A percentile compares a stretch with the other conserved stretches of the same genome.
Evolutionary conservation across 2,113 vertebrate genomes (phyloP).

Genomic region (Siniperca chuatsi): DNA sequence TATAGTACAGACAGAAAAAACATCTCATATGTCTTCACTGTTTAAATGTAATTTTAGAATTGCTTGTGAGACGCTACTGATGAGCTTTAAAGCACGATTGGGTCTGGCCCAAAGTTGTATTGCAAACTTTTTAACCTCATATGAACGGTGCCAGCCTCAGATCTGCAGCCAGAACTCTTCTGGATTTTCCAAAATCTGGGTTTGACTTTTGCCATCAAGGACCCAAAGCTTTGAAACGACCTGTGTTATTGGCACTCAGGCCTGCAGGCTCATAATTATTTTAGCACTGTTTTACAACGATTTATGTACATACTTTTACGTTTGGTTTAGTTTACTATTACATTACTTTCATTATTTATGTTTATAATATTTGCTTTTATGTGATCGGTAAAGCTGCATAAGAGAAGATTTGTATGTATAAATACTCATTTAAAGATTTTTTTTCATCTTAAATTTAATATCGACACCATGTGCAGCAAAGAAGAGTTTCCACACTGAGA

Average conservation of each 20-base stretch:
- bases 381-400: neutral
- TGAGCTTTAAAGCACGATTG: constrained; percentile 23
- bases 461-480: neutral
- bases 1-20: neutral
- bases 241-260: neutral
- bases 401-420: constrained; percentile 7
- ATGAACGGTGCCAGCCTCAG: constrained; percentile 13
- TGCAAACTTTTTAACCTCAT: constrained; percentile 35
- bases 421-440: neutral
- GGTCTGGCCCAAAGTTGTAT: neutral
- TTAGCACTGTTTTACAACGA: constrained; percentile 11
- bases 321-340: neutral
- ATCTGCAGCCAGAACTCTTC: constrained; percentile 7
- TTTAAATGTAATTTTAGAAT: constrained; percentile 4
- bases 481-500: neutral
- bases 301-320: constrained; percentile 8
- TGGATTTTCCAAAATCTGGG: constrained; percentile 6
- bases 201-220: constrained; percentile 28
- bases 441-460: neutral
- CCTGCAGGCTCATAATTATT: constrained; percentile 9
- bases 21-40: neutral
- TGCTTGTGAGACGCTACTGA: neutral
- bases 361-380: constrained; percentile 29
- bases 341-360: constrained; percentile 8
- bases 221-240: constrained; percentile 13